Evolutionary conservation across 2,113 vertebrate genomes (phyloP), one percentile per base, ranked within the genome.

Genomic region (Danionella cerebrum): DNA sequence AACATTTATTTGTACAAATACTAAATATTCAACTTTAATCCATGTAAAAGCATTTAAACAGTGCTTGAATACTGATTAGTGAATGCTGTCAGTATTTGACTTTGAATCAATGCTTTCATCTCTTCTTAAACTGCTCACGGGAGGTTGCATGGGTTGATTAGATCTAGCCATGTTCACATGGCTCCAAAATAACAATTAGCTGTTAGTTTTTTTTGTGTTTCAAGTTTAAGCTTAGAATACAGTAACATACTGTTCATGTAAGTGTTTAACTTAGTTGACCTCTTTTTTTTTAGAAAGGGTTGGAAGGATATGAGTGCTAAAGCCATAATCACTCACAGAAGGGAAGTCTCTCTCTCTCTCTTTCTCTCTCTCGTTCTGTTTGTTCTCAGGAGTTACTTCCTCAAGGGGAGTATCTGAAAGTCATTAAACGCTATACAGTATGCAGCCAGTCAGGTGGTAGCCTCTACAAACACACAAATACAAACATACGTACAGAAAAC

Each of bases 351-450:
- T 84, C 86, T 86, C 79, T 76, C 80, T 78, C 83, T 87, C 85
- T 84, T 84, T 81, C 85, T 78, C 86, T 88, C 79, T 84, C 77
- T 83, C 85, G 85, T 84, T 85, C 79, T 85, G 77, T 84, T 88
- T 84, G 87, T 88, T 88, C 87, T 84, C 84, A 86, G 89, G 89
- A 91, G 90, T 91, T 90, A 90, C 91, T n/a, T n/a, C n/a, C n/a
- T 91, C 88, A 91, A 90, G 89, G 89, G 91, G 89, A 93, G 89
- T 92, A 93, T 93, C 90, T 93, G 91, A 93, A 89, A 93, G 89
- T 91, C 91, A 94, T 94, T 93, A 93, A 88, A 85, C 84, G 84
- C 82, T 85, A 87, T 85, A 85, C 90, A 92, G 89, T 85, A 87
- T 85, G 85, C 90, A 92, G 89, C 86, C 87, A 92, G 90, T 94